Conservation (phyloP, 2,888 invertebrate species). For the Aquatica leii region DNA sequence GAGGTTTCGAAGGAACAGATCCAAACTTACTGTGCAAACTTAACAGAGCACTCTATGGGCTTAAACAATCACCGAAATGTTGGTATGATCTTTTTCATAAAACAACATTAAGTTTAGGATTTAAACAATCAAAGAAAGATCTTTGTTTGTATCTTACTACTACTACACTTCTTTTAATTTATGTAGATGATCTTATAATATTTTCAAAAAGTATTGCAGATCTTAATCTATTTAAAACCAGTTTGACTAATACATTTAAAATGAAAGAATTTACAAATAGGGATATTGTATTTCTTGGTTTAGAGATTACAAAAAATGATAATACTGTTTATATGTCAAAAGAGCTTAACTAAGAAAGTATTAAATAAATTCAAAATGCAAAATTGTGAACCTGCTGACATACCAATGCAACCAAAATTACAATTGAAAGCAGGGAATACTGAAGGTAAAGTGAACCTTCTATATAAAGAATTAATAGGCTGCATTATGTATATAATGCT, state of each 20-base stretch:
- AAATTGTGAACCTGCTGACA: not conserved
- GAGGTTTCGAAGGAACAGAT: constrained; percentile 8
- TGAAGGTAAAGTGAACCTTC: not conserved
- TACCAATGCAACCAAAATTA: constrained; percentile 3
- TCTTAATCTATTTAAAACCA: constrained; percentile 25
- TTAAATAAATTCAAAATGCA: constrained; percentile 35
- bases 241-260: constrained; percentile 26
- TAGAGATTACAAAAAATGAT: too few relatives aligned
- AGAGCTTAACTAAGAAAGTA: constrained; percentile 35
- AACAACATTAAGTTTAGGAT: constrained; percentile 24
- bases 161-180: constrained; percentile 31
- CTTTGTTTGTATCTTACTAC: constrained; percentile 40
- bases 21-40: constrained; percentile 3
- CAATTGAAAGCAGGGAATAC: not conserved
- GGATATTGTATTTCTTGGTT: constrained; percentile 31
- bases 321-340: constrained; percentile 33
- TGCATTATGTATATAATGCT: constrained; percentile 41
- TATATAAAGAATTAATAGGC: constrained; percentile 17
- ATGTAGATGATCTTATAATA: constrained; percentile 40
- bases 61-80: constrained; percentile 39
- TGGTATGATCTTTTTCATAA: constrained; percentile 35
- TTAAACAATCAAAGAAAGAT: constrained; percentile 37
- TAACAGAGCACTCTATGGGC: constrained; percentile 19
- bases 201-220: constrained; percentile 27
- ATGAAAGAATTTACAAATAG: constrained; percentile 34